These are phyloP conservation scores for Pantala flavescens DNA, from an alignment of 1,140 invertebrate species.

Conservation along the genomic window DNA sequence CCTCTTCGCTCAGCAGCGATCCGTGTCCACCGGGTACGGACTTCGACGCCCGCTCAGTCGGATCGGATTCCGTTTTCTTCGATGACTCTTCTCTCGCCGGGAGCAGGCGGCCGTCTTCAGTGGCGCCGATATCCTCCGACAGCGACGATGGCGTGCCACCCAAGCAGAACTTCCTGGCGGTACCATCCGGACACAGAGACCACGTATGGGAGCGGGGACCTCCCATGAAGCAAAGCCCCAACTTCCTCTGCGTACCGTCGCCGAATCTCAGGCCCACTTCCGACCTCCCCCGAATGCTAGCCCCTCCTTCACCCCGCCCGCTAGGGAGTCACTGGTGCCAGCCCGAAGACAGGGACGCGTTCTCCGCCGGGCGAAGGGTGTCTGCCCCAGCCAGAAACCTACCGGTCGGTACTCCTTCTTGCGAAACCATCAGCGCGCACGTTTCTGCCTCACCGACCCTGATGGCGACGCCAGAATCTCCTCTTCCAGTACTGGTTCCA, in stretches of 20 bases:
- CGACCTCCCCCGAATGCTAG: neutral
- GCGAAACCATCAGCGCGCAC: neutral
- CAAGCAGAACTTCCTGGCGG: neutral
- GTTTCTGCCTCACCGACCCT: neutral
- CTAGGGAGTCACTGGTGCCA: neutral
- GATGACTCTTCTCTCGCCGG: conserved; percentile 4
- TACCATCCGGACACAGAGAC: neutral
- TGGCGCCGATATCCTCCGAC: neutral
- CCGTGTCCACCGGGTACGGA: neutral
- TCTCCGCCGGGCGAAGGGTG: neutral
- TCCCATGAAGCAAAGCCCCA: neutral
- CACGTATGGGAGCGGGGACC: neutral
- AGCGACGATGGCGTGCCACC: neutral
- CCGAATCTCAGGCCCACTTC: neutral
- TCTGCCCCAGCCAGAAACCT: neutral
- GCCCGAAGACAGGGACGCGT: neutral
- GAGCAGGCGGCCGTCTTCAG: neutral
- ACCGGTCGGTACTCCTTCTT: neutral
- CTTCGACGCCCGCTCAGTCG: conserved; percentile 14
- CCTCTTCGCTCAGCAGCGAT: neutral
- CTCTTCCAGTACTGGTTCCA: neutral
- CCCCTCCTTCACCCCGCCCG: neutral
- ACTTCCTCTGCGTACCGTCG: neutral
- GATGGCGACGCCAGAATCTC: neutral
- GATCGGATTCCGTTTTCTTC: conserved; percentile 19